These are phyloP conservation scores for Pseudomyrmex cubaensis DNA, from an alignment of 1,140 invertebrate genomes.

Conservation along the genomic window DNA sequence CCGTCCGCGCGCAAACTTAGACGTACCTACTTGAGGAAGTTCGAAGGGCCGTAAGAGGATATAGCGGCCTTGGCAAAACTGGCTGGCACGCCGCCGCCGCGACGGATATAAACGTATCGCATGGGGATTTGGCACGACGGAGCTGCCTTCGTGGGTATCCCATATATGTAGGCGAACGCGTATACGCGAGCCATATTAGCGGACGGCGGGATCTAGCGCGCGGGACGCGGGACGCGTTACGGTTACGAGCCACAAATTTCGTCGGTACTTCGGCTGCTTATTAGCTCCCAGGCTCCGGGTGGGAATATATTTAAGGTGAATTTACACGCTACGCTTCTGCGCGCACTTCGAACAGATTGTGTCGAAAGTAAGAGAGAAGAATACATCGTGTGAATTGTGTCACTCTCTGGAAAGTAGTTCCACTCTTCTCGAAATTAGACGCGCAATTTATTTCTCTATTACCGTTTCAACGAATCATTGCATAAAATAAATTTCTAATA, in stretches of 20 bases:
- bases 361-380: not conserved
- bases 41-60: conserved; percentile 74
- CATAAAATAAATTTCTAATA: not conserved
- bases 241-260: conserved; percentile 53
- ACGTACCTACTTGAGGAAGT: conserved; percentile 76
- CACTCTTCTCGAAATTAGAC: not conserved
- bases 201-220: conserved; percentile 37
- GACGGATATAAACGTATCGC: conserved; percentile 74
- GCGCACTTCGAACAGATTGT: conserved; percentile 1
- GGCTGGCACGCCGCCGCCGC: conserved; percentile 31
- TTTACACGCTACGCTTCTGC: conserved; percentile 30
- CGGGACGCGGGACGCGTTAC: not conserved
- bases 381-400: not conserved
- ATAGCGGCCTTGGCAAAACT: conserved; percentile 55
- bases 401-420: not conserved
- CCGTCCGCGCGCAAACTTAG: conserved; percentile 70
- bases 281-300: conserved; percentile 40
- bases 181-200: conserved; percentile 43
- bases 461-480: not conserved
- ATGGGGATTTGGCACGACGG: conserved; percentile 73
- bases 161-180: conserved; percentile 44
- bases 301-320: conserved; percentile 49
- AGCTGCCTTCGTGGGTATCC: not conserved
- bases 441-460: no score
- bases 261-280: conserved; percentile 54